Evolutionary conservation across 1,140 invertebrate genomes (phyloP).

Genomic region (Lepidostoma basale): DNA sequence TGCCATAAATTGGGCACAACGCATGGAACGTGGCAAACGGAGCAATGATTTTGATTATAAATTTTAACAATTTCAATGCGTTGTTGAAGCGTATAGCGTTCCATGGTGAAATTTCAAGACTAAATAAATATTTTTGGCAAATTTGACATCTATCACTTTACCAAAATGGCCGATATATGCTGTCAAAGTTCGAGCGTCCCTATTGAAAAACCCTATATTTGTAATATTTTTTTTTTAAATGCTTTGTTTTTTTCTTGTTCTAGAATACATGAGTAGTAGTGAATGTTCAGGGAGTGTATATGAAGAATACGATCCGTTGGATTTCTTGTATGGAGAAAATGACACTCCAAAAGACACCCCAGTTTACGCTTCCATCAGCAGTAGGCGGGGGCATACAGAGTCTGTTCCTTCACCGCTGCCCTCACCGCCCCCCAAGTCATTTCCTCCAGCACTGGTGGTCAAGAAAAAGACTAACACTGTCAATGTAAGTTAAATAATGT

Average conservation of each 20-base stretch:
- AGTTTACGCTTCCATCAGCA: constrained; percentile 75
- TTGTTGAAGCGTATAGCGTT: too few relatives aligned
- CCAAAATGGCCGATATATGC: too few relatives aligned
- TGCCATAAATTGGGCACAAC: too few relatives aligned
- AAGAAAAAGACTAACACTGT: constrained; percentile 53
- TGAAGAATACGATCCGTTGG: constrained; percentile 84
- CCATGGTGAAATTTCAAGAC: too few relatives aligned
- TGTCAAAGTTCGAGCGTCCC: too few relatives aligned
- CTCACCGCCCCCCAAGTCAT: constrained; percentile 61
- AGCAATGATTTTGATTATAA: too few relatives aligned
- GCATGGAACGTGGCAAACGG: too few relatives aligned
- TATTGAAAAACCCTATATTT: too few relatives aligned
- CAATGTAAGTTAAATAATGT: constrained; percentile 39
- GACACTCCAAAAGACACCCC: constrained; percentile 77
- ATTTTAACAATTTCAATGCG: too few relatives aligned
- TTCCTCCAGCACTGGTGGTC: constrained; percentile 51
- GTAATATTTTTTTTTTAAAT: neutral
- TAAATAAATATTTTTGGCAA: too few relatives aligned
- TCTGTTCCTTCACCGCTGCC: constrained; percentile 66
- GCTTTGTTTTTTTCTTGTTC: constrained; percentile 16
- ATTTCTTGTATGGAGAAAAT: constrained; percentile 79
- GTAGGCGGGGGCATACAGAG: constrained; percentile 65
- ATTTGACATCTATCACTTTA: too few relatives aligned
- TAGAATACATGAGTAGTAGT: constrained; percentile 58
- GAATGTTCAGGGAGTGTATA: constrained; percentile 75